phyloP scores from a whole-genome alignment of 1,140 invertebrate genomes.

The Drosophila watanabei region DNA sequence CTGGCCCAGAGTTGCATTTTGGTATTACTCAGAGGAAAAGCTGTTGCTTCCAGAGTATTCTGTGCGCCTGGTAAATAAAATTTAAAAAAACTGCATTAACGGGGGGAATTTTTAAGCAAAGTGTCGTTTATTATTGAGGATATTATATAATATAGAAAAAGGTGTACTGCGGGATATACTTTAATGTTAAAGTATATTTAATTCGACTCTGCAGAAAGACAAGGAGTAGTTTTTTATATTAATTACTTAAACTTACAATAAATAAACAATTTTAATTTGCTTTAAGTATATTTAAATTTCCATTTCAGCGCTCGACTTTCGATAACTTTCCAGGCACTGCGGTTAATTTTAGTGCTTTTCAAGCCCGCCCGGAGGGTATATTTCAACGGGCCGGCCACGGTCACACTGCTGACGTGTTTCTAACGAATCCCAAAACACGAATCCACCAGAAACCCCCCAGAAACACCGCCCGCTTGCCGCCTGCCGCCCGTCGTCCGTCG shows the following conservation, averaged over 20 bases:
- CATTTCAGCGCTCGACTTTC: not conserved
- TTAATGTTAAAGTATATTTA: no score
- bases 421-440: slow-evolving; percentile 27
- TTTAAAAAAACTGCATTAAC: not conserved
- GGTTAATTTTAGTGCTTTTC: not conserved
- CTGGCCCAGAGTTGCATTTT: not conserved
- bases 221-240: no score
- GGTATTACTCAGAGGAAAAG: not conserved
- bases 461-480: slow-evolving; percentile 10
- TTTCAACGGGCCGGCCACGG: slow-evolving; percentile 6
- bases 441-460: slow-evolving; percentile 27
- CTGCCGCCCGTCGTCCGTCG: slow-evolving; percentile 1
- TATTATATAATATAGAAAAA: no score
- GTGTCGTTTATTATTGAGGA: no score
- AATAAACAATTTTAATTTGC: no score
- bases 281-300: not conserved
- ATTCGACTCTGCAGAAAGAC: no score
- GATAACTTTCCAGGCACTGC: not conserved
- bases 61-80: not conserved
- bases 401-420: slow-evolving; percentile 13
- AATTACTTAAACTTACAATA: no score
- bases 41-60: not conserved
- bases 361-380: not conserved
- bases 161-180: no score
- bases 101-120: not conserved